These are phyloP conservation scores for Rhegmatorhina hoffmannsi DNA, from an alignment of 2,113 vertebrate genomes.

Conservation along the genomic window DNA sequence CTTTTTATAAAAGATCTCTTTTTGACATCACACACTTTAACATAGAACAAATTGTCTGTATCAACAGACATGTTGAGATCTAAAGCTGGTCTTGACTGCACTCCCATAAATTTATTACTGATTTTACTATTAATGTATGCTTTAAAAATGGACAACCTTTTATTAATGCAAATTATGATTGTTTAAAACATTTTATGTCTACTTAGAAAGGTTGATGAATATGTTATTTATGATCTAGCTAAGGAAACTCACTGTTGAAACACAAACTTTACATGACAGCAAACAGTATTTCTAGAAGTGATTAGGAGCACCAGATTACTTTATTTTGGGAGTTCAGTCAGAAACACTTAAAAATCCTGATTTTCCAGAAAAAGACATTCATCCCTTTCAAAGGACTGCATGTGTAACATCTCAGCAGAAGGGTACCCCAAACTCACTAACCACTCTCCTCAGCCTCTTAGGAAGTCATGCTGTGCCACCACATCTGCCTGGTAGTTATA, in stretches of 20 bases:
- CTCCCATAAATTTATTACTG: not conserved
- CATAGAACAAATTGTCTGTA: not conserved
- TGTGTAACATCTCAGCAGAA: not conserved
- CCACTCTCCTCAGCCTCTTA: not conserved
- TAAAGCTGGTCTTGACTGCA: not conserved
- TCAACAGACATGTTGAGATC: not conserved
- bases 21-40: not conserved
- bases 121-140: not conserved
- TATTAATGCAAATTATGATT: not conserved
- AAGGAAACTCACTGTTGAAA: not conserved
- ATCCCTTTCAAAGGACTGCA: not conserved
- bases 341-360: not conserved
- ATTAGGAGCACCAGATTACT: not conserved
- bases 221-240: not conserved
- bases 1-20: not conserved
- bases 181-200: not conserved
- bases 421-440: not conserved
- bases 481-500: not conserved
- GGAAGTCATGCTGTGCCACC: not conserved
- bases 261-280: not conserved
- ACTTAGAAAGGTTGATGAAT: not conserved
- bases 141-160: not conserved
- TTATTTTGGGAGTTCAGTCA: not conserved
- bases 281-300: not conserved
- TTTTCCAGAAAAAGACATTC: not conserved